phyloP scores from a whole-genome alignment of 1,140 invertebrate genomes.

The Oryctes rhinoceros region DNA sequence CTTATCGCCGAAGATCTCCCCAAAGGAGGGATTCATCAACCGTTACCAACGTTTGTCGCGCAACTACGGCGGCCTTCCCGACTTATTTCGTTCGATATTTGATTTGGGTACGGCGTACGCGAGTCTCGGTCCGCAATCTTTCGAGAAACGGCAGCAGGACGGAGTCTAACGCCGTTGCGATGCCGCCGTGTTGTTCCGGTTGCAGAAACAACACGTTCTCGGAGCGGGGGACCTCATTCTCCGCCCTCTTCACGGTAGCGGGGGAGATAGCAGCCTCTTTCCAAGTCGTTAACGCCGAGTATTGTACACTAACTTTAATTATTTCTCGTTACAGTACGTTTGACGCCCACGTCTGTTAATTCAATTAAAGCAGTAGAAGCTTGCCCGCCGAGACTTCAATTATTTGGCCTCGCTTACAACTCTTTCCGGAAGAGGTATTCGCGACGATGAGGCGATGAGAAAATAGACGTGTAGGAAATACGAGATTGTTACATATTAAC shows the following conservation, averaged over 20 bases:
- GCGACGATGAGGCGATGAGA: too few relatives aligned
- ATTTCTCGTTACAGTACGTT: constrained; percentile 26
- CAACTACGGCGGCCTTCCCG: neutral
- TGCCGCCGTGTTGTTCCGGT: neutral
- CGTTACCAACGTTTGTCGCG: neutral
- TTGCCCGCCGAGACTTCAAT: neutral
- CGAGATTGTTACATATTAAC: too few relatives aligned
- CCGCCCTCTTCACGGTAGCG: neutral
- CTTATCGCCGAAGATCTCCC: neutral
- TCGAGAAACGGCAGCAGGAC: neutral
- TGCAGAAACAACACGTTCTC: neutral
- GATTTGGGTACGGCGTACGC: neutral
- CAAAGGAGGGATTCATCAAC: neutral
- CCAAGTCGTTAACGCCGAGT: constrained; percentile 29
- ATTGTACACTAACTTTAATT: constrained; percentile 34
- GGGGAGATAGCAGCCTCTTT: neutral
- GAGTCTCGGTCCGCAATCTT: neutral
- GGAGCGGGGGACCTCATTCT: neutral
- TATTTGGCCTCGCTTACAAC: neutral
- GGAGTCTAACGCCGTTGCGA: neutral
- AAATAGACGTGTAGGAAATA: too few relatives aligned
- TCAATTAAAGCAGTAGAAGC: constrained; percentile 22
- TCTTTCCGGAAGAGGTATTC: too few relatives aligned
- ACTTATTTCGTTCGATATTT: neutral
- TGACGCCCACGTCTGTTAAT: constrained; percentile 17